Conservation (phyloP, 2,888 invertebrate genomes). For the Malthinus seriepunctatus region DNA sequence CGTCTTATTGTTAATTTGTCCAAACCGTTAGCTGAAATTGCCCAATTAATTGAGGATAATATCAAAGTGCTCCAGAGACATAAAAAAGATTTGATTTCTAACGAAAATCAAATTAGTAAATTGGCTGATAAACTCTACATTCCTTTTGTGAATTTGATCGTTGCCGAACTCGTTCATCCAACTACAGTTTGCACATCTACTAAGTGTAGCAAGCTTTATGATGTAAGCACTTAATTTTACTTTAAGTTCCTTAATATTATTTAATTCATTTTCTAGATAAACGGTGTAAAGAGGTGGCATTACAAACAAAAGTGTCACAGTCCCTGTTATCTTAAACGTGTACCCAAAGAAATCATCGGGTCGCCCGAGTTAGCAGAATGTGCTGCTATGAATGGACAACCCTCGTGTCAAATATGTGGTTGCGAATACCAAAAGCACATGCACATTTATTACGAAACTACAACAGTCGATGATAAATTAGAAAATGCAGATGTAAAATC, state of each 20-base stretch:
- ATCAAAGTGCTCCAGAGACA: not conserved
- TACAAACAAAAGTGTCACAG: conserved; percentile 48
- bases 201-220: not conserved
- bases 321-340: conserved; percentile 46
- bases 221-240: not conserved
- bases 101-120: not conserved
- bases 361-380: conserved; percentile 43
- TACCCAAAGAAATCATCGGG: conserved; percentile 45
- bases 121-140: not conserved
- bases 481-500: conserved; percentile 38
- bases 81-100: not conserved
- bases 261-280: not conserved
- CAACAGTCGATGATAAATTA: conserved; percentile 38
- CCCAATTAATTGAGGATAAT: not conserved
- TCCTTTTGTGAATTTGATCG: not conserved
- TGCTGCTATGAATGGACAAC: conserved; percentile 40
- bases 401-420: conserved; percentile 39
- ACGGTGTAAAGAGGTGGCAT: conserved; percentile 27
- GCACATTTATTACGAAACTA: conserved; percentile 49
- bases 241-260: no score
- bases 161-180: not conserved
- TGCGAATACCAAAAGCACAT: conserved; percentile 46
- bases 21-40: not conserved
- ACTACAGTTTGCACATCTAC: not conserved
- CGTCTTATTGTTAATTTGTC: not conserved